phyloP scores from a whole-genome alignment of 2,888 invertebrate species.

The Lymantria monacha region DNA sequence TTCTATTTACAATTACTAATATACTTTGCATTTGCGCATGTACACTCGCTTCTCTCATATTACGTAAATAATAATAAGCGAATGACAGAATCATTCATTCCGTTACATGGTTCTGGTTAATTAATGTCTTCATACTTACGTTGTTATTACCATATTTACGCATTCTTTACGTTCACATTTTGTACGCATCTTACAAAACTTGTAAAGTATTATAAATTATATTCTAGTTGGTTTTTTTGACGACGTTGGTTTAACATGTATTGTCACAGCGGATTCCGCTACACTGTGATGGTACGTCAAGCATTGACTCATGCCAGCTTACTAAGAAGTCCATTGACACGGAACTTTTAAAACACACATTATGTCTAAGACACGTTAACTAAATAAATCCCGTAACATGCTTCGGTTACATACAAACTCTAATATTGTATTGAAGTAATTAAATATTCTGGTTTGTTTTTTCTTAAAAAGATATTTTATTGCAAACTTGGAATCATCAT shows the following conservation, averaged over 20 bases:
- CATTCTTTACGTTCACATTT: slow-evolving; percentile 19
- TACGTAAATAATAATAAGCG: too few species aligned
- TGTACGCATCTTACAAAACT: neutral
- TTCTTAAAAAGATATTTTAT: neutral
- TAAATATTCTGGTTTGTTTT: neutral
- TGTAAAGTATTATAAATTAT: slow-evolving; percentile 26
- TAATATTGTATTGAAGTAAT: slow-evolving; percentile 5
- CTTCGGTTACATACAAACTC: slow-evolving; percentile 13
- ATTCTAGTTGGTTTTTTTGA: neutral
- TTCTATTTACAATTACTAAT: too few species aligned
- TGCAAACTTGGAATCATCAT: neutral
- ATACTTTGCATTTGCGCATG: too few species aligned
- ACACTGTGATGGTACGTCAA: slow-evolving; percentile 36
- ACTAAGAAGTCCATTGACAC: slow-evolving; percentile 56
- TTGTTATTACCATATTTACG: slow-evolving; percentile 18
- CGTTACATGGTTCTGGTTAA: too few species aligned
- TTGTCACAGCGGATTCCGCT: slow-evolving; percentile 42
- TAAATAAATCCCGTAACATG: slow-evolving; percentile 30
- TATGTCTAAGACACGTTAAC: slow-evolving; percentile 27
- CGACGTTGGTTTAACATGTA: neutral
- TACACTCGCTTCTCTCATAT: too few species aligned
- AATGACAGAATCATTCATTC: too few species aligned
- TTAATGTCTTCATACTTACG: slow-evolving; percentile 15
- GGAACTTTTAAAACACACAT: slow-evolving; percentile 31
- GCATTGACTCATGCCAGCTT: slow-evolving; percentile 46